Evolutionary conservation across 2,888 invertebrate genomes (phyloP).

Genomic region (Phymatocera aterrima): DNA sequence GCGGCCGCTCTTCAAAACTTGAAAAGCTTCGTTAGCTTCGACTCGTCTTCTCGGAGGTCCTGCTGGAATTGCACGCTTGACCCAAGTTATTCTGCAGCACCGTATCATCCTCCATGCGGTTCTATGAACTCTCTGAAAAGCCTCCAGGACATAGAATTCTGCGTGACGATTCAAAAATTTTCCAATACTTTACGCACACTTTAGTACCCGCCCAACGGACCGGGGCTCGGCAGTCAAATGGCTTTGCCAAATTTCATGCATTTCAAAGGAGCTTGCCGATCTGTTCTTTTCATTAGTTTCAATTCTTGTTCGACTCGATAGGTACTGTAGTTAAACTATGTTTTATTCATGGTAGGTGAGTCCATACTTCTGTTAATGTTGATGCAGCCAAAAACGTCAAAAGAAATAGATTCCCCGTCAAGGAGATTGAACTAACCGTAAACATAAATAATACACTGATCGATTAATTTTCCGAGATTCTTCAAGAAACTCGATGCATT

Average conservation of each 20-base stretch:
- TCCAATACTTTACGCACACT: slow-evolving; percentile 37
- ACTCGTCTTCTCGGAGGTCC: slow-evolving; percentile 11
- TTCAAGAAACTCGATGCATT: too few relatives aligned
- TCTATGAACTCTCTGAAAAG: slow-evolving; percentile 33
- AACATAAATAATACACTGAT: too few relatives aligned
- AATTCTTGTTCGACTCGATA: slow-evolving; percentile 9
- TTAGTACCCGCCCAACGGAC: slow-evolving; percentile 27
- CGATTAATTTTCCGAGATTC: too few relatives aligned
- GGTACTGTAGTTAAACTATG: slow-evolving; percentile 25
- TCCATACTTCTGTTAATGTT: not conserved
- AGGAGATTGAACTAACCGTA: too few relatives aligned
- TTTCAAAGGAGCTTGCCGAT: slow-evolving; percentile 16
- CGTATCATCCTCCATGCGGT: slow-evolving; percentile 25
- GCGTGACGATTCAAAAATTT: slow-evolving; percentile 41
- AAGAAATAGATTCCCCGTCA: not conserved
- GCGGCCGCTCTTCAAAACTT: slow-evolving; percentile 21
- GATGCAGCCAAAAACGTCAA: not conserved
- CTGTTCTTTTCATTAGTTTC: slow-evolving; percentile 10
- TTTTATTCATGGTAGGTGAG: not conserved
- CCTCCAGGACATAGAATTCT: slow-evolving; percentile 19
- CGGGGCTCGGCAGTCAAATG: slow-evolving; percentile 1
- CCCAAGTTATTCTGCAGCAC: slow-evolving; percentile 37
- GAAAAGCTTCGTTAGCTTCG: slow-evolving; percentile 34
- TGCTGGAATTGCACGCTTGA: slow-evolving; percentile 29
- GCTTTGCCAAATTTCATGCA: slow-evolving; percentile 34